Evolutionary conservation across 1,140 invertebrate genomes (phyloP).

Genomic region (Pseudomyrmex dendroicus): DNA sequence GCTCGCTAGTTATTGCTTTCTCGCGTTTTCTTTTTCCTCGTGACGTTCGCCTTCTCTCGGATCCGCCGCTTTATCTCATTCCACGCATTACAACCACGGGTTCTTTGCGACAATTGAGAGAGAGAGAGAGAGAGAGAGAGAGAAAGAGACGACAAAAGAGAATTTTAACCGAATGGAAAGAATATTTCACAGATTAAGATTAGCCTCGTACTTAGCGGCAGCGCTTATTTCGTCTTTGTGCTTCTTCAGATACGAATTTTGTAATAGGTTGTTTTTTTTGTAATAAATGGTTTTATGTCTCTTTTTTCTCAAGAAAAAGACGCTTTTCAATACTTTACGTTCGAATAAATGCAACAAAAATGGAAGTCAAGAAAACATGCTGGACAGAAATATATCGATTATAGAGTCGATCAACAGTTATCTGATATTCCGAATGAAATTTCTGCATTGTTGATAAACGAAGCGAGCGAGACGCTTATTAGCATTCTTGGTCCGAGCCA

Average conservation of each 20-base stretch:
- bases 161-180: slow-evolving; percentile 68
- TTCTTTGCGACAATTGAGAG: slow-evolving; percentile 50
- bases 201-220: slow-evolving; percentile 53
- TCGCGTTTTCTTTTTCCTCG: slow-evolving; percentile 40
- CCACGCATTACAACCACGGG: slow-evolving; percentile 12
- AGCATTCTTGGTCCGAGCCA: slow-evolving; percentile 71
- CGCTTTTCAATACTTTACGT: background rate
- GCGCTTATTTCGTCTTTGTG: background rate
- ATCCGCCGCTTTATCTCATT: slow-evolving; percentile 73
- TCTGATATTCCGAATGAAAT: background rate
- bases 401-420: background rate
- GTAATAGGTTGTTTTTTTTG: slow-evolving; percentile 11
- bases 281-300: slow-evolving; percentile 5
- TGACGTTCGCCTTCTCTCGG: slow-evolving; percentile 28
- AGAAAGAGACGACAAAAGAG: slow-evolving; percentile 4
- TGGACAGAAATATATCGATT: slow-evolving; percentile 21
- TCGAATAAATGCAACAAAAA: background rate
- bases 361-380: background rate
- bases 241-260: background rate
- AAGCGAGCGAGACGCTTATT: slow-evolving; percentile 70
- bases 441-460: slow-evolving; percentile 51
- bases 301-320: background rate
- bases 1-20: slow-evolving; percentile 43
- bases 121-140: slow-evolving; percentile 16
- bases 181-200: slow-evolving; percentile 80